These are phyloP conservation scores for Drosophila persimilis DNA, from an alignment of 1,140 invertebrate genomes.

Conservation along the genomic window DNA sequence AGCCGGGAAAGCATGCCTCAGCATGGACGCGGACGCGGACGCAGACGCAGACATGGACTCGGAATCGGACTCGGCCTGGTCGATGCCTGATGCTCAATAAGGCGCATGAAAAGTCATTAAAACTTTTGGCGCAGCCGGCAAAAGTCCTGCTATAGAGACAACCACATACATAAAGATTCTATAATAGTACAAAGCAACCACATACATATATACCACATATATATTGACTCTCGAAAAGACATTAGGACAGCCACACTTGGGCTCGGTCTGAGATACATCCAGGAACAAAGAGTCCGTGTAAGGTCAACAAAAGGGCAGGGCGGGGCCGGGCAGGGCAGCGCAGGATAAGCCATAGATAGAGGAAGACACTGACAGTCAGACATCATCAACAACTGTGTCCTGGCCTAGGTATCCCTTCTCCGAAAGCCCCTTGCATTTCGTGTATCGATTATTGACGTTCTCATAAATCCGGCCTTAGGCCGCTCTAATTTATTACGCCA, in stretches of 20 bases:
- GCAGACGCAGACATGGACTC: no score
- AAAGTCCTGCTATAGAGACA: conserved; percentile 28
- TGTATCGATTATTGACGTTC: conserved; percentile 65
- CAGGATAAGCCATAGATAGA: no score
- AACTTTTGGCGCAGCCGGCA: conserved; percentile 62
- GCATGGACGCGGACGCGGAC: no score
- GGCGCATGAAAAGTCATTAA: conserved; percentile 78
- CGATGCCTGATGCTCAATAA: conserved; percentile 39
- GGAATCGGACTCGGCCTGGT: not conserved
- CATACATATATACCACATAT: conserved; percentile 14
- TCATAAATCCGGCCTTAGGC: conserved; percentile 65
- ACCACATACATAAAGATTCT: conserved; percentile 14
- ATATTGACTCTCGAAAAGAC: not conserved
- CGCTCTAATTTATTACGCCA: conserved; percentile 66
- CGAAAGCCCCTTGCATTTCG: conserved; percentile 14
- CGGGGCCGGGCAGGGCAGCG: no score
- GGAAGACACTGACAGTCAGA: conserved; percentile 36
- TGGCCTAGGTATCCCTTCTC: conserved; percentile 14
- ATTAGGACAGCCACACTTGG: not conserved
- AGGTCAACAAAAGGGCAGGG: conserved; percentile 68
- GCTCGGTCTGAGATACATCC: not conserved
- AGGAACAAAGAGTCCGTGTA: conserved; percentile 12
- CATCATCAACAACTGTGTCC: conserved; percentile 47
- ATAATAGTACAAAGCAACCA: conserved; percentile 14
- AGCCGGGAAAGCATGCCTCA: not conserved